phyloP scores from a whole-genome alignment of 2,888 invertebrate species.

The Himalopsyche kuldschensis region DNA sequence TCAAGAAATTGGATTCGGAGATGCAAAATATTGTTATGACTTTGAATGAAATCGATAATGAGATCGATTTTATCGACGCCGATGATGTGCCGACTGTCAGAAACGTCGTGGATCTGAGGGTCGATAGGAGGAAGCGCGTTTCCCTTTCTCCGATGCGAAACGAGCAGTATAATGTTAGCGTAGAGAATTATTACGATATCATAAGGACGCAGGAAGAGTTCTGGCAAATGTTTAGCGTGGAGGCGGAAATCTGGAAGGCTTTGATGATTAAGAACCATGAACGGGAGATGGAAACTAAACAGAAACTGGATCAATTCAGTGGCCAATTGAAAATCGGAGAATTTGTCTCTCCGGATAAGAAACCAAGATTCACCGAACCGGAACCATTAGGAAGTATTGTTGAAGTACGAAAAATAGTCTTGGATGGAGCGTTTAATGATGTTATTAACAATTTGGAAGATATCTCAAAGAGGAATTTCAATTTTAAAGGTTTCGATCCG shows the following conservation, averaged over 20 bases:
- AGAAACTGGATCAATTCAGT: slow-evolving; percentile 54
- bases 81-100: neutral
- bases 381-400: slow-evolving; percentile 51
- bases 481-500: slow-evolving; percentile 58
- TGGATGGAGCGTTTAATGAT: slow-evolving; percentile 55
- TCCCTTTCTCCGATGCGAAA: slow-evolving; percentile 5
- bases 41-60: slow-evolving; percentile 52
- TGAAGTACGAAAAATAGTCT: slow-evolving; percentile 52
- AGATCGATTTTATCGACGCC: neutral
- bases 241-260: slow-evolving; percentile 57
- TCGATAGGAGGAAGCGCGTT: slow-evolving; percentile 20
- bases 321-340: slow-evolving; percentile 51
- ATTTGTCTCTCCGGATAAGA: slow-evolving; percentile 49
- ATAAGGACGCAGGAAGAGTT: slow-evolving; percentile 37
- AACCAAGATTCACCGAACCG: slow-evolving; percentile 44
- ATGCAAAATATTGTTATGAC: slow-evolving; percentile 55
- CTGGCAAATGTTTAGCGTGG: slow-evolving; percentile 51
- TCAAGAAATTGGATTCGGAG: slow-evolving; percentile 52
- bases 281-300: slow-evolving; percentile 55
- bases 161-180: neutral
- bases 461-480: slow-evolving; percentile 56
- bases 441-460: slow-evolving; percentile 55
- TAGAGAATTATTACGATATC: slow-evolving; percentile 31
- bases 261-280: slow-evolving; percentile 54
- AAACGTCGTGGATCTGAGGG: neutral